Conservation (phyloP, 1,140 invertebrate species). For the Hycleus phaleratus region DNA sequence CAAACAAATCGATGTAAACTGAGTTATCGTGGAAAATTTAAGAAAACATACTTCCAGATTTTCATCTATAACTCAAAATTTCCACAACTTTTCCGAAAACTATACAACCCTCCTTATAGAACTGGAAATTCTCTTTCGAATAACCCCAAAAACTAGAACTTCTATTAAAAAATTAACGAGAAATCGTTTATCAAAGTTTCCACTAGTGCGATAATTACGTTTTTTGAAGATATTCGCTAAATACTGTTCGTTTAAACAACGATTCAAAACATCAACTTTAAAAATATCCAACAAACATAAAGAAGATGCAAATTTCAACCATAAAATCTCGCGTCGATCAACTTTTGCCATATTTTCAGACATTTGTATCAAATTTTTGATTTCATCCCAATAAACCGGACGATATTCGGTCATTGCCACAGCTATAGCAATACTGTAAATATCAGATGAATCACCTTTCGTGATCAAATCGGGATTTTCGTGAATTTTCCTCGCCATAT, state of each 20-base stretch:
- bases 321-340: constrained; percentile 38
- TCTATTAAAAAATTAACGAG: not conserved
- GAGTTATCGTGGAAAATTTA: too few species aligned
- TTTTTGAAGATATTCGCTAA: constrained; percentile 39
- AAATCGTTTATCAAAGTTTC: not conserved
- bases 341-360: constrained; percentile 34
- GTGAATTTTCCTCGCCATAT: constrained; percentile 43
- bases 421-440: constrained; percentile 45
- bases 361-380: constrained; percentile 42
- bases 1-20: too few species aligned
- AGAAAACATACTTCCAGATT: too few species aligned
- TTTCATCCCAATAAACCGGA: constrained; percentile 46
- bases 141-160: too few species aligned
- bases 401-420: constrained; percentile 51
- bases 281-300: constrained; percentile 49
- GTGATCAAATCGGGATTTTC: constrained; percentile 37
- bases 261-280: constrained; percentile 44
- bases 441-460: constrained; percentile 31
- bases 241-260: constrained; percentile 45
- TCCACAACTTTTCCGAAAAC: too few species aligned
- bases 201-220: constrained; percentile 10
- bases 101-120: too few species aligned
- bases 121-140: too few species aligned
- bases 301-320: constrained; percentile 45
- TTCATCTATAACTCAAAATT: too few species aligned